Evolutionary conservation across 2,888 invertebrate genomes (phyloP).

Genomic region (Metalampra italica): DNA sequence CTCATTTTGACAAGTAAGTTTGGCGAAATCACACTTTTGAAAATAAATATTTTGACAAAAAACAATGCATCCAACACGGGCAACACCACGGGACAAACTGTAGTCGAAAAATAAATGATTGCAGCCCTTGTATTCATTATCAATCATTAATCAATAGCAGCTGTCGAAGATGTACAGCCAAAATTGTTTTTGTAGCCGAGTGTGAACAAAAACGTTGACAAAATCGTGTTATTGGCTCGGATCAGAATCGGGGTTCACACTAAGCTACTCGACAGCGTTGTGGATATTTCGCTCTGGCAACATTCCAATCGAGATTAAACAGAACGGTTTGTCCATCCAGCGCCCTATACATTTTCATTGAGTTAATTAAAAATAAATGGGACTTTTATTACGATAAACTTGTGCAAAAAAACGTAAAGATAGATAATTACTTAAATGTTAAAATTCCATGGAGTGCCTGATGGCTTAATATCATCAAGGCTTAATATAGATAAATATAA

Average conservation of each 20-base stretch:
- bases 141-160: neutral
- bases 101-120: too few relatives aligned
- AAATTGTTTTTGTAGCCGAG: neutral
- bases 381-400: neutral
- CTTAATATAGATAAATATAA: too few relatives aligned
- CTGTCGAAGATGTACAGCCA: neutral
- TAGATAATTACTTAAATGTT: too few relatives aligned
- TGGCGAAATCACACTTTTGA: too few relatives aligned
- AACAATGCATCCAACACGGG: too few relatives aligned
- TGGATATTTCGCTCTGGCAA: conserved; percentile 1
- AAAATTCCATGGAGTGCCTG: too few relatives aligned
- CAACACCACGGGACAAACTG: too few relatives aligned
- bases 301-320: conserved; percentile 10
- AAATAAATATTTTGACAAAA: too few relatives aligned
- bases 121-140: too few relatives aligned
- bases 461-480: too few relatives aligned
- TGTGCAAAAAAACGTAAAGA: too few relatives aligned
- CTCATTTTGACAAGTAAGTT: too few relatives aligned
- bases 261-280: conserved; percentile 4
- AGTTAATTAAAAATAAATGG: conserved; percentile 8
- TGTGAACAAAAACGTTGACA: conserved; percentile 2
- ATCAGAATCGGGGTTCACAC: neutral
- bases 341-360: conserved; percentile 1
- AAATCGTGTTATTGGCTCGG: conserved; percentile 4
- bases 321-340: conserved; percentile 1